Conservation (phyloP, 1,140 invertebrate genomes). For the Acarapis woodi region DNA sequence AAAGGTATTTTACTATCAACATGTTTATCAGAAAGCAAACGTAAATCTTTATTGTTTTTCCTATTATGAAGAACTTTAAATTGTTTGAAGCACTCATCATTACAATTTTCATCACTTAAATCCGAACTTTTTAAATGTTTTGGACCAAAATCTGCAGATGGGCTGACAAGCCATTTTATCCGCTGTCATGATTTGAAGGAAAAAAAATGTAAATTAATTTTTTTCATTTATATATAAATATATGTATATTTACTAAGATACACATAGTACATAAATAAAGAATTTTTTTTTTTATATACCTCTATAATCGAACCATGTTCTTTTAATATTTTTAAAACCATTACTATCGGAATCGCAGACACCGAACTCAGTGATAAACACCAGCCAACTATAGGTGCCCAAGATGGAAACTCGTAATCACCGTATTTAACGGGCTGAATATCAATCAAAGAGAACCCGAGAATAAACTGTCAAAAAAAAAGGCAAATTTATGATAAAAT, state of each 20-base stretch:
- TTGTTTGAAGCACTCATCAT: slow-evolving; percentile 9
- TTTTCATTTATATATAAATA: neutral
- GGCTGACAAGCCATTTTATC: slow-evolving; percentile 25
- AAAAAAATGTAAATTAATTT: neutral
- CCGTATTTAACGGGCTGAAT: slow-evolving; percentile 17
- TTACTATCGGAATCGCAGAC: slow-evolving; percentile 16
- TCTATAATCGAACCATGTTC: slow-evolving; percentile 14
- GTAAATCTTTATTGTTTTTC: slow-evolving; percentile 16
- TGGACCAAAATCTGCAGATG: slow-evolving; percentile 33
- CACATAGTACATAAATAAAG: too few species aligned
- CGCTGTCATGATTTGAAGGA: slow-evolving; percentile 16
- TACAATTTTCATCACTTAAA: slow-evolving; percentile 9
- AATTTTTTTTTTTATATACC: slow-evolving; percentile 16
- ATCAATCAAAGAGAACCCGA: slow-evolving; percentile 17
- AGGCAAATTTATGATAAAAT: neutral
- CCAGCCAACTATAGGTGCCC: slow-evolving; percentile 19
- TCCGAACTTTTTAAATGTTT: slow-evolving; percentile 14
- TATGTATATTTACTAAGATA: neutral
- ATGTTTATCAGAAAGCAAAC: slow-evolving; percentile 14
- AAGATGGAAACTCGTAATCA: slow-evolving; percentile 16
- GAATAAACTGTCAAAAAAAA: slow-evolving; percentile 15
- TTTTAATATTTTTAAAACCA: slow-evolving; percentile 12
- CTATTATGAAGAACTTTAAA: too few species aligned
- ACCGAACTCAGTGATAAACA: slow-evolving; percentile 17
- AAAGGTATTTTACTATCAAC: slow-evolving; percentile 14